Evolutionary conservation across 1,140 invertebrate species (phyloP), one percentile per base, ranked within the genome.

Genomic region (Probaryconus sp.): DNA sequence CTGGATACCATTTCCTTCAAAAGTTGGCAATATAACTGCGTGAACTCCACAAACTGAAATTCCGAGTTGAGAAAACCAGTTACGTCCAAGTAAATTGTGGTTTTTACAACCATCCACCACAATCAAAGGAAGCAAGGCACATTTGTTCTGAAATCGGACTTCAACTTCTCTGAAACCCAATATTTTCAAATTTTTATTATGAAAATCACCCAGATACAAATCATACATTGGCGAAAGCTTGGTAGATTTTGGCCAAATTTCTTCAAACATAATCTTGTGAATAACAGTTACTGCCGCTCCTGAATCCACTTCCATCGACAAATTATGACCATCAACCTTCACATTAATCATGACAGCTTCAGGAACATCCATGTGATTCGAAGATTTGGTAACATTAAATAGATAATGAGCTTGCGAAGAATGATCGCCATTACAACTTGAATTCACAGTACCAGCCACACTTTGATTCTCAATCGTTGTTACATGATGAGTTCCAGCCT

Each of bases 41-140:
- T 50, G 28, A 3, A 51, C 2, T 14, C 31, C 38, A 4, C 2
- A 2, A 2, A 58, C 24, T 24, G 40, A 31, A 17, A 43, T 17
- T 16, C 53, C 53, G 1, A 43, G 9, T 7, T 6, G 6, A 17
- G 16, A 14, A 28, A 53, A 53, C 33, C 30, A 53, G 37, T 35
- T 53, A 2, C 33, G 30, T n/a, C 48, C 48, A 30, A 53, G 14
- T 9, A 53, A 13, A n/a, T 5, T n/a, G 5, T 58, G 37, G 21
- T 58, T 17, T 26, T 58, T 58, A 11, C 40, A 58, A 9, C 31
- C 40, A 45, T 43, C 38, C 2, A 58, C 53, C 3, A 58, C 42
- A 11, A 45, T 16, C 3, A 58, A 20, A 0, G 40, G 38, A 3
- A 58, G 26, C 0, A n/a, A 13, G n/a, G 38, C 18, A 20, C 0